These are phyloP conservation scores for Dioctria linearis DNA, from an alignment of 2,888 invertebrate genomes.

Conservation along the genomic window DNA sequence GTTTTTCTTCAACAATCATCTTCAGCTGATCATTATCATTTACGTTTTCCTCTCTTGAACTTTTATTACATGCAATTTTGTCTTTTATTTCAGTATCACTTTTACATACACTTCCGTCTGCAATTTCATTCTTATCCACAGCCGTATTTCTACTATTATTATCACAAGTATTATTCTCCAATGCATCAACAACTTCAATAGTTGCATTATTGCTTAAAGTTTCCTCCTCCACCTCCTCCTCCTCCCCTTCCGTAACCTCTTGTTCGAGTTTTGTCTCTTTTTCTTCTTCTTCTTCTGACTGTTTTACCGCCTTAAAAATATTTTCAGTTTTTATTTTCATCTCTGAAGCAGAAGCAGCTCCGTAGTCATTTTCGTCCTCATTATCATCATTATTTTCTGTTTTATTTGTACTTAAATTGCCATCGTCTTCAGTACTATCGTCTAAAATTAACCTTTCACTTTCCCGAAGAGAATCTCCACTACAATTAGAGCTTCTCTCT, in stretches of 20 bases:
- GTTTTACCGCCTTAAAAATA: too few relatives aligned
- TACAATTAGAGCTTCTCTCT: constrained; percentile 25
- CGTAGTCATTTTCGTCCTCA: not conserved
- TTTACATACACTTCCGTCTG: not conserved
- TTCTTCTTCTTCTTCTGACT: not conserved
- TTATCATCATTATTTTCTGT: not conserved
- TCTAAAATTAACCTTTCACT: constrained; percentile 52
- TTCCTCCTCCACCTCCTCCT: constrained; percentile 24
- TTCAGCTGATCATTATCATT: not conserved
- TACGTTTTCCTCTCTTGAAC: not conserved
- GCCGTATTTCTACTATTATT: constrained; percentile 50
- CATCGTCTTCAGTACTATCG: constrained; percentile 56
- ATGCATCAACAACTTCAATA: constrained; percentile 4
- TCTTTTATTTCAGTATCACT: constrained; percentile 21
- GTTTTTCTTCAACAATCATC: not conserved
- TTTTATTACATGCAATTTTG: constrained; percentile 25
- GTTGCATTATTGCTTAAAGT: constrained; percentile 7
- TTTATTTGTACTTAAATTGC: not conserved
- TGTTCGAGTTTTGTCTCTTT: not conserved
- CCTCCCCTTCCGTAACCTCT: not conserved
- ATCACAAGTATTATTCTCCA: constrained; percentile 44
- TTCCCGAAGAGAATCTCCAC: constrained; percentile 54
- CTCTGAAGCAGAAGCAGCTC: not conserved
- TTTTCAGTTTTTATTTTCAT: not conserved
- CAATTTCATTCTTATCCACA: constrained; percentile 39